Base-by-base conservation (phyloP, 2,888 invertebrate genomes). In the Nomada ferruginata region DNA sequence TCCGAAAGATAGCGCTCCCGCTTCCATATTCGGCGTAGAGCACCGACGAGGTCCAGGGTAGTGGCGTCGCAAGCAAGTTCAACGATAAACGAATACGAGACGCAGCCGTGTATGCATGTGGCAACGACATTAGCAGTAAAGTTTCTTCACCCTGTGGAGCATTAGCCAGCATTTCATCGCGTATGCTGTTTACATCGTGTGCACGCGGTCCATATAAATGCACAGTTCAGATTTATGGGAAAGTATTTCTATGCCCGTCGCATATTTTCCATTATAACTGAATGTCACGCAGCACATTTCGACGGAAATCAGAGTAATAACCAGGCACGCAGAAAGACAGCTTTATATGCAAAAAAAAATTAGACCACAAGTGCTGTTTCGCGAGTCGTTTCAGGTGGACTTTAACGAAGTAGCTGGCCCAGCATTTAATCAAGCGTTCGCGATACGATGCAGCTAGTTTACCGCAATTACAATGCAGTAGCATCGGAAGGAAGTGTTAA, bases 151-250 rank as follows among this genome's bases (percentile, higher is more conserved):
- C 68, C 71, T 36, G 65, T 52, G 63, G 72, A 75, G 63, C 72
- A 68, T 47, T 7, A 52, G 72, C 73, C 71, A 71, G 70, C 87
- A 76, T 82, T 82, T 68, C 79, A 70, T 82, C 79, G 69, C 78
- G 76, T 70, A 68, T 72, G 65, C 63, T 82, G 87, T 82, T 85
- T 82, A 77, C 69, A 55, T 59, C 44, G 47, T 66, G 68, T 76
- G 64, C 61, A 75, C 84, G 75, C 65, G 75, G 63, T 60, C 82
- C 86, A 81, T 87, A 82, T 87, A 87, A 87, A 87, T 86, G 84
- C 73, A 81, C 82, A 76, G 85, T 91, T 84, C 86, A 85, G 89
- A 91, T 91, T 90, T 90, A 91, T 87, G 77, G 75, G 68, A 82
- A 71, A 79, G 78, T 88, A 87, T 88, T 89, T 85, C 87, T 82